A percentile compares a stretch with the other conserved stretches of the same genome.
Evolutionary conservation across 2,113 vertebrate species (phyloP).

Genomic region (Ranitomeya variabilis): DNA sequence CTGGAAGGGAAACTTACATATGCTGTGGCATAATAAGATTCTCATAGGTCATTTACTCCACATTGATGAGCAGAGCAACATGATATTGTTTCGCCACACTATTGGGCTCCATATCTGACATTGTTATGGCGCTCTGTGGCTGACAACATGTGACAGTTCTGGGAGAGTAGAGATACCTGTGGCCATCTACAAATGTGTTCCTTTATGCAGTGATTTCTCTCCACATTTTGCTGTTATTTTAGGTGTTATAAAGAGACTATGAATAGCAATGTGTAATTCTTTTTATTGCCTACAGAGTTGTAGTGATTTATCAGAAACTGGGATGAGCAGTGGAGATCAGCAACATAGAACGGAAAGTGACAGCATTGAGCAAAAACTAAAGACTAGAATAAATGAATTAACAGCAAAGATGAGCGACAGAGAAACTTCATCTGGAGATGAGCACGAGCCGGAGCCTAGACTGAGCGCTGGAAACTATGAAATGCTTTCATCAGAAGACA

Average conservation of each 20-base stretch:
- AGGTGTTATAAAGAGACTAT: background rate
- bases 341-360: conserved; percentile 60
- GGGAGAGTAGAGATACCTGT: too few species aligned
- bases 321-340: conserved; percentile 63
- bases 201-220: background rate
- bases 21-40: too few species aligned
- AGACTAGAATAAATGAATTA: conserved; percentile 75
- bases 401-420: conserved; percentile 79
- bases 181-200: background rate
- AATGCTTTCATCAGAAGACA: conserved; percentile 70
- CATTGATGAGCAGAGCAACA: too few species aligned
- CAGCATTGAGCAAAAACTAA: conserved; percentile 73
- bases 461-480: conserved; percentile 68
- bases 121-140: background rate
- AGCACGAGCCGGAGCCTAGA: conserved; percentile 69
- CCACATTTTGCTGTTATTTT: background rate
- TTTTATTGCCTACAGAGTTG: conserved; percentile 65
- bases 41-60: too few species aligned
- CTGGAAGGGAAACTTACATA: too few species aligned
- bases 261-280: background rate
- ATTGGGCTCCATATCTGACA: background rate
- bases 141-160: background rate
- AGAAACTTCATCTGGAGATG: conserved; percentile 84
- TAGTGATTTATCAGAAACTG: conserved; percentile 68
- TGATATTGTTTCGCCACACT: too few species aligned